Evolutionary conservation across 2,113 vertebrate genomes (phyloP), one percentile per base, ranked within the genome.

Genomic region (Syngnathoides biaculeatus): DNA sequence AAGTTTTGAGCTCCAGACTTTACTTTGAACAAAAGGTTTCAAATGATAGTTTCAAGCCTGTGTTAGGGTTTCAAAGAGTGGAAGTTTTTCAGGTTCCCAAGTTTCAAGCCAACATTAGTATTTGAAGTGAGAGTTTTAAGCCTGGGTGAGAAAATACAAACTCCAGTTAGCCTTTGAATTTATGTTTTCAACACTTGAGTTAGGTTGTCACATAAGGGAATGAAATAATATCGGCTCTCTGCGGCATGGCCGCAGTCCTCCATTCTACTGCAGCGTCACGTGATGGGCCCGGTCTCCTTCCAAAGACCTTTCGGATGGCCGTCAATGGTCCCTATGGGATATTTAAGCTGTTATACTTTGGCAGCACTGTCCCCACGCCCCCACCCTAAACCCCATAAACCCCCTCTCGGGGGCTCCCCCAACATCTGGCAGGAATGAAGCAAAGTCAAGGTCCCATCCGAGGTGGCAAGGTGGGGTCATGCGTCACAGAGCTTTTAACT

Each of bases 341-440:
- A 76, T 67, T 59, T 55, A 60, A 77, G 62, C 13, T 20, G 64
- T 60, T 68, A 26, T 4, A 35, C 64, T 78, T 80, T 86, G 82
- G 80, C 82, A 81, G 60, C 71, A 74, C 77, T 80, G 57, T 69
- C 10, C 39, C 69, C 57, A 67, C 72, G 3, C 20, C 24, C 20
- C 26, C 27, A 5, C 30, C 30, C 30, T 5, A n/a, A 38, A 19
- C 15, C 8, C 24, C 67, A 8, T 7, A 20, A 8, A 47, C 71
- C 86, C 64, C 79, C n/a, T 11, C 10, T 1, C 64, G 63, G 72
- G 74, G 76, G 77, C 80, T 67, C 56, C 67, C 71, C 47, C 45
- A 86, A 87, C 88, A 88, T 88, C 88, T 89, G 88, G 83, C 72
- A 52, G 45, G 59, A 64, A 71, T 78, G 77, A 69, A 63, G 71